A percentile compares a stretch with the other conserved stretches of the same genome.
These are phyloP conservation scores for Acanthis flammea DNA, from an alignment of 2,797 vertebrate species.

Conservation along the genomic window DNA sequence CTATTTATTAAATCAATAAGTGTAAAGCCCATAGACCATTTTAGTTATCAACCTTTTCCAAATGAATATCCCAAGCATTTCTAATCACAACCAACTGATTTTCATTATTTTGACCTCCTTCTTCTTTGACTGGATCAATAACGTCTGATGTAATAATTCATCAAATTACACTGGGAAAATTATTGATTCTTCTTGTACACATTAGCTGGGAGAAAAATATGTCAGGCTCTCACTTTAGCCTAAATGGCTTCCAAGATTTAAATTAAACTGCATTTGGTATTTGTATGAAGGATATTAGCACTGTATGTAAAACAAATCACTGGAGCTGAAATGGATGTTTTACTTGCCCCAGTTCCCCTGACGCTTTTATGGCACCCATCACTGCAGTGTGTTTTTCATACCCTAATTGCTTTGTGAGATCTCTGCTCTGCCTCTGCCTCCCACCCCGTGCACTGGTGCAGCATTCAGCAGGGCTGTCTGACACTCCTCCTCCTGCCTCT, in stretches of 20 bases:
- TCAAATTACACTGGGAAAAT: constrained; percentile 39
- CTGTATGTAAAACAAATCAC: constrained; percentile 24
- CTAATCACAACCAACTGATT: constrained; percentile 54
- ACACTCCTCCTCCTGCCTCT: constrained; percentile 29
- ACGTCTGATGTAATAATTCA: constrained; percentile 45
- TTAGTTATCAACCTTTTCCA: constrained; percentile 60
- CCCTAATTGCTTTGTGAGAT: not conserved
- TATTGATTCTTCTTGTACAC: constrained; percentile 42
- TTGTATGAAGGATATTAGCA: not conserved
- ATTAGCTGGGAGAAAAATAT: constrained; percentile 23
- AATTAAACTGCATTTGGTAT: constrained; percentile 20
- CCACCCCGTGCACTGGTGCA: not conserved
- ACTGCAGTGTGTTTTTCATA: not conserved
- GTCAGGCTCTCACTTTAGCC: constrained; percentile 1
- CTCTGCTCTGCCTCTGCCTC: not conserved
- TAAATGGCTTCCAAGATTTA: constrained; percentile 20
- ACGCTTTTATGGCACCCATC: constrained; percentile 7
- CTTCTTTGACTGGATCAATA: constrained; percentile 64
- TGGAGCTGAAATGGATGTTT: constrained; percentile 33
- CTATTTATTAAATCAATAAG: constrained; percentile 38
- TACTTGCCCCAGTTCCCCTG: constrained; percentile 15
- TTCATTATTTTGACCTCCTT: constrained; percentile 47
- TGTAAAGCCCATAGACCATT: constrained; percentile 15
- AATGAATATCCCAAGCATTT: constrained; percentile 65
- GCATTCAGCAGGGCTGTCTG: not conserved